Conservation (phyloP, 2,797 vertebrate species). For the Poeciliopsis paucimaculata region DNA sequence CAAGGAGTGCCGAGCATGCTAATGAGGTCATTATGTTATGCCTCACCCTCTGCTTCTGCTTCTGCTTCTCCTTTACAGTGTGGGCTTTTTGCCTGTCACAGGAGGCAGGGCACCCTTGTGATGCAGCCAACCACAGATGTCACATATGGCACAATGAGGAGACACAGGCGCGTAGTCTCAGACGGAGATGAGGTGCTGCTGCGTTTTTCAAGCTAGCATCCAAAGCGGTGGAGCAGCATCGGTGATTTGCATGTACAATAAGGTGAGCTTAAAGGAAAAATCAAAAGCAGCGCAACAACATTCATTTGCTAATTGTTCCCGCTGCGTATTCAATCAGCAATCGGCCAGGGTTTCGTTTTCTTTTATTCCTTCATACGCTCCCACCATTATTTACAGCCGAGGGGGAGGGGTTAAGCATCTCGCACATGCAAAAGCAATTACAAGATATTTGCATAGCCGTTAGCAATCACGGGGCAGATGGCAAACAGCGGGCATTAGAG, state of each 20-base stretch:
- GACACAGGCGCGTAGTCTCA: conserved; percentile 65
- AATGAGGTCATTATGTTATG: conserved; percentile 87
- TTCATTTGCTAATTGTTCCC: conserved; percentile 72
- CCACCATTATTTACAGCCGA: conserved; percentile 62
- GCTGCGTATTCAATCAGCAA: conserved; percentile 63
- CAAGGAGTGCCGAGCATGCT: conserved; percentile 82
- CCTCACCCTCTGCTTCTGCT: conserved; percentile 66
- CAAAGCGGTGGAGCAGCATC: conserved; percentile 49
- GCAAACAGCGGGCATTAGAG: conserved; percentile 80
- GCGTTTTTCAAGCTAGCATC: conserved; percentile 66
- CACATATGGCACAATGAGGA: conserved; percentile 81
- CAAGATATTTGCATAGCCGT: conserved; percentile 80
- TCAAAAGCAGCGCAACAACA: conserved; percentile 56
- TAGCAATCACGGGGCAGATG: conserved; percentile 78
- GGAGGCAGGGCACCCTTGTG: conserved; percentile 71
- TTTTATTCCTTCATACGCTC: conserved; percentile 32
- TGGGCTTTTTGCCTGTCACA: conserved; percentile 76
- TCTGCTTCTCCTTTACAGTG: conserved; percentile 76
- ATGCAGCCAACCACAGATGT: conserved; percentile 81
- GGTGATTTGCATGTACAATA: conserved; percentile 66
- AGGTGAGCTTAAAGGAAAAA: conserved; percentile 68
- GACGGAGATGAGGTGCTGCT: conserved; percentile 56
- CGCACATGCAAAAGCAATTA: conserved; percentile 83
- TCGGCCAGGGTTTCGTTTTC: conserved; percentile 30
- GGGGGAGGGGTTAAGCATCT: conserved; percentile 61